These are phyloP conservation scores for Meiosimyza platycephala DNA, from an alignment of 2,888 invertebrate species.

Conservation along the genomic window DNA sequence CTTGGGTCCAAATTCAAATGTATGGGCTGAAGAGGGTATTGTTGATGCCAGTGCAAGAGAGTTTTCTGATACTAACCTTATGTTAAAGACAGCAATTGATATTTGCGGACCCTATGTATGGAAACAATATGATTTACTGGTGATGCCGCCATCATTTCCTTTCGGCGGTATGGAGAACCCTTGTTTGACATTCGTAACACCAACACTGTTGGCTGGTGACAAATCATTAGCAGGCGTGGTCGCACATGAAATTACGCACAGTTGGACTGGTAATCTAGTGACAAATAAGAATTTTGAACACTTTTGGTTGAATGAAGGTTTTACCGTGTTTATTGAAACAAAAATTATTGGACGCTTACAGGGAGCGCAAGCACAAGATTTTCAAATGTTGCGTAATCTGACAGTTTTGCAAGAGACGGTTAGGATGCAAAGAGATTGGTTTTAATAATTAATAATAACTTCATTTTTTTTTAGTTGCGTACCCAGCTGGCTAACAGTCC, in stretches of 20 bases:
- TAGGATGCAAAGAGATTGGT: slow-evolving; percentile 55
- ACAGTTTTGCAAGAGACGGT: slow-evolving; percentile 82
- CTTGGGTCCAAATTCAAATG: slow-evolving; percentile 82
- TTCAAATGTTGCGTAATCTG: slow-evolving; percentile 82
- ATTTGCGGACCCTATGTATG: slow-evolving; percentile 91
- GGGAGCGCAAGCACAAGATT: slow-evolving; percentile 77
- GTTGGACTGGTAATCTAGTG: slow-evolving; percentile 95
- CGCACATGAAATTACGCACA: slow-evolving; percentile 96
- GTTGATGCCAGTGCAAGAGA: slow-evolving; percentile 88
- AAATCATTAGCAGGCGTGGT: slow-evolving; percentile 89
- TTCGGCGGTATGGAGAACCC: slow-evolving; percentile 99
- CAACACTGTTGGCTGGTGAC: slow-evolving; percentile 92
- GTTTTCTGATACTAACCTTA: slow-evolving; percentile 87
- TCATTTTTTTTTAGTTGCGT: slow-evolving; percentile 65
- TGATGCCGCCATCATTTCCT: slow-evolving; percentile 90
- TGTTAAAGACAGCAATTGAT: slow-evolving; percentile 83
- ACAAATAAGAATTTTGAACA: slow-evolving; percentile 94
- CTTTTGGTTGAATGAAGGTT: slow-evolving; percentile 97
- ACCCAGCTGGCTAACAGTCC: slow-evolving; percentile 73
- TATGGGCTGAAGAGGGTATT: slow-evolving; percentile 91
- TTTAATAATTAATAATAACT: slow-evolving; percentile 1
- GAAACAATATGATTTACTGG: slow-evolving; percentile 89
- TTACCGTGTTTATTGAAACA: slow-evolving; percentile 89
- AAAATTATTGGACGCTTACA: slow-evolving; percentile 83
- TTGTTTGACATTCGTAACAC: slow-evolving; percentile 94